Conservation (phyloP, 2,113 vertebrate genomes). For the Campylorhamphus procurvoides region DNA sequence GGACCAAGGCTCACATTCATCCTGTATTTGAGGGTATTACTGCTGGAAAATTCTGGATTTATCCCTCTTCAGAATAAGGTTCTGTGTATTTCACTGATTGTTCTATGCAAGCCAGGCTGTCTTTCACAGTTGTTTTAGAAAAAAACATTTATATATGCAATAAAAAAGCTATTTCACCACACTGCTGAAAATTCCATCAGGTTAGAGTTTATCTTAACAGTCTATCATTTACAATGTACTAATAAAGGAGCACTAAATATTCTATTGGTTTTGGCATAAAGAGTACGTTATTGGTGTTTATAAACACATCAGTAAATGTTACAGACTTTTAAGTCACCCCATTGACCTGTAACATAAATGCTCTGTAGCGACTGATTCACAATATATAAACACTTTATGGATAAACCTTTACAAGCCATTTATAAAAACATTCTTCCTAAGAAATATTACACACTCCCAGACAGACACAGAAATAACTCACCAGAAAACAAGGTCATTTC, state of each 20-base stretch:
- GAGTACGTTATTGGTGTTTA: neutral
- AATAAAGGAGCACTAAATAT: slow-evolving; percentile 27
- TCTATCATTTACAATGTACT: neutral
- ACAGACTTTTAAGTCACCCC: neutral
- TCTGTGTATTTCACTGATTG: neutral
- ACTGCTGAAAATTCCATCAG: neutral
- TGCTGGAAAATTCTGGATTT: neutral
- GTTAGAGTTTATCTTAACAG: neutral
- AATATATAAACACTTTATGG: neutral
- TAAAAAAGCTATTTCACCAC: slow-evolving; percentile 14
- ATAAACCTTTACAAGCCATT: slow-evolving; percentile 5
- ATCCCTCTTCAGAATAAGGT: neutral
- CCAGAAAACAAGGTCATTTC: neutral
- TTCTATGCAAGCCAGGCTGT: neutral
- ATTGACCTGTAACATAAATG: slow-evolving; percentile 13
- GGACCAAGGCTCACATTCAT: neutral
- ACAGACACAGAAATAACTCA: neutral
- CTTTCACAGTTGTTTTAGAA: neutral
- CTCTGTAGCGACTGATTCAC: neutral
- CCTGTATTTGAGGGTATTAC: neutral
- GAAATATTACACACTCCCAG: neutral
- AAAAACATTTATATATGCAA: neutral
- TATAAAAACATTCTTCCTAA: neutral
- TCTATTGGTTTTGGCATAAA: neutral
- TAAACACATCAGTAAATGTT: slow-evolving; percentile 6